Percentiles rank a stretch among this genome's conserved stretches.
Conservation (phyloP, 1,140 invertebrate species). For the Samia ricini region DNA sequence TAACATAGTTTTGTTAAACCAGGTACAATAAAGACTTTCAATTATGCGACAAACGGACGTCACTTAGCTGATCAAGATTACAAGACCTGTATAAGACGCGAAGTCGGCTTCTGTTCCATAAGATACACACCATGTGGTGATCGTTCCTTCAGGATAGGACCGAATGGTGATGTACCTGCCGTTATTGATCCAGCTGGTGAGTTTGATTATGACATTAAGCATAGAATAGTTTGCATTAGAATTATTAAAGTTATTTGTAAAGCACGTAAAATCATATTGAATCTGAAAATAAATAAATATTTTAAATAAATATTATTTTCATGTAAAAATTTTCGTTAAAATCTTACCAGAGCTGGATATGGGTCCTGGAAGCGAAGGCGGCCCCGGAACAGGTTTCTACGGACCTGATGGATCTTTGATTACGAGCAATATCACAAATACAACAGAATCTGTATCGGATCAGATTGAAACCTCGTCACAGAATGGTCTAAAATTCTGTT, state of each 20-base stretch:
- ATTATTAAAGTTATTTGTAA: no score
- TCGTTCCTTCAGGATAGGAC: constrained; percentile 87
- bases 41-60: constrained; percentile 88
- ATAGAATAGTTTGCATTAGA: no score
- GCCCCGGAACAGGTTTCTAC: constrained; percentile 24
- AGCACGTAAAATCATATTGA: no score
- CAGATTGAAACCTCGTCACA: no score
- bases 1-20: background rate
- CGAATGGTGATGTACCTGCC: constrained; percentile 37
- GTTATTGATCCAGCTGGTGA: constrained; percentile 38
- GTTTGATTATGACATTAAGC: background rate
- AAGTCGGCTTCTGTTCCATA: constrained; percentile 85
- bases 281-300: background rate
- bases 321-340: no score
- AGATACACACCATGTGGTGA: constrained; percentile 85
- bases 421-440: background rate
- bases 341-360: no score
- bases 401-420: constrained; percentile 24
- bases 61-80: constrained; percentile 89
- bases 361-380: constrained; percentile 10
- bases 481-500: no score
- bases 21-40: constrained; percentile 85
- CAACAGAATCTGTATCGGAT: background rate
- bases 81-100: constrained; percentile 85
- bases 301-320: background rate